A percentile compares a stretch with the other conserved stretches of the same genome.
phyloP scores from a whole-genome alignment of 2,888 invertebrate genomes.

The Chalcosyrphus nemorum region DNA sequence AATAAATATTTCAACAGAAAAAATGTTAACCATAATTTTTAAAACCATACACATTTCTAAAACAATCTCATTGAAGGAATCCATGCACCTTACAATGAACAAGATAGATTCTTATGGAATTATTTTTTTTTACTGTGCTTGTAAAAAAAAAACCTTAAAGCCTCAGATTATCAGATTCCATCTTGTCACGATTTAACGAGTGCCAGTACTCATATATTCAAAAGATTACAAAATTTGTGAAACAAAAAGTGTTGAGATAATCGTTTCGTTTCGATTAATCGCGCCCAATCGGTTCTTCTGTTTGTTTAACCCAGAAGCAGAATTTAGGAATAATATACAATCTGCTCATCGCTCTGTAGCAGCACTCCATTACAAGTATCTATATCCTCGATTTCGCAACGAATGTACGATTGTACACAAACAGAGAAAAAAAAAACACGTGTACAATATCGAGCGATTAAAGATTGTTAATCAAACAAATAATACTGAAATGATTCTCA shows the following conservation, averaged over 20 bases:
- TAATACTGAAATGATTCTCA: constrained; percentile 8
- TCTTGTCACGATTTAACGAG: not conserved
- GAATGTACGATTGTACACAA: constrained; percentile 7
- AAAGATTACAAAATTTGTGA: not conserved
- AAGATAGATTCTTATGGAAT: not conserved
- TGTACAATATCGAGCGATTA: constrained; percentile 64
- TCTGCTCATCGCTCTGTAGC: not conserved
- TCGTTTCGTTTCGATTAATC: constrained; percentile 14
- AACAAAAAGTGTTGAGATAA: constrained; percentile 29
- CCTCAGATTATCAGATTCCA: no score
- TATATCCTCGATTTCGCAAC: constrained; percentile 15
- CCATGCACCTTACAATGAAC: no score
- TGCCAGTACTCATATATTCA: not conserved
- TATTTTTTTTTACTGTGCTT: no score
- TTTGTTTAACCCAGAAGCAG: constrained; percentile 47
- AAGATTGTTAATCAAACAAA: constrained; percentile 66
- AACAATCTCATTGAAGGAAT: no score
- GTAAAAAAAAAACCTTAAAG: not conserved
- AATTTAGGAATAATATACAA: constrained; percentile 37
- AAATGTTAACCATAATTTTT: no score
- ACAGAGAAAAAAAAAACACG: constrained; percentile 49
- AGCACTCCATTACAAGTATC: not conserved
- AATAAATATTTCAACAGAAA: no score
- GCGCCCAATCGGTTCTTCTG: constrained; percentile 26
- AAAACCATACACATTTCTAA: no score